Base-by-base conservation (phyloP, 37 sponge, comb jelly and placozoan genomes). In the Theonella swinhoei region DNA sequence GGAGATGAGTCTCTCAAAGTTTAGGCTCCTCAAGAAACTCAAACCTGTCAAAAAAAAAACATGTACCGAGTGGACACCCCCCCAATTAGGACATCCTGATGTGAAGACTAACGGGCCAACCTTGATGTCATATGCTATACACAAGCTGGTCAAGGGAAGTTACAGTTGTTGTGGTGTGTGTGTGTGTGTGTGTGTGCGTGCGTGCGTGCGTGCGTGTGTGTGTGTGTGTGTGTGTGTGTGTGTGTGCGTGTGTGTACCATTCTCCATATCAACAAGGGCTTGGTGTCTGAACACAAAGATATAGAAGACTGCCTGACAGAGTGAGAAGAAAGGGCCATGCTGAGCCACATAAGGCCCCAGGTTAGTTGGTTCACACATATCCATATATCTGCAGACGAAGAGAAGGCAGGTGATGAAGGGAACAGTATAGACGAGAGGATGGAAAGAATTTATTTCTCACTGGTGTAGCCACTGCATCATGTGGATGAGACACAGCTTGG, bases 301-400 rank as follows among this genome's bases (percentile, higher is more conserved):
- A 68, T 96, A 96, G 47, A 96, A 88, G 31, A 93, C 71, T 36
- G 91, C 85, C 73, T 95, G 94, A 64, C 85, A 89, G 26, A 90
- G 77, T 2, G 94, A 87, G 66, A 89, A 95, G 83, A 95, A 92
- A 5, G 81, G 77, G 1, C 83, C 75, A 35, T 95, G 92, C 24
- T 33, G 64, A 14, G 33, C 14, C 1, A 85, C 69, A 32, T 92
- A 89, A 0, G 93, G 80, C n/a, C 36, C 76, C 69, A 79, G 25
- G 24, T 65, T 43, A 0, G 70, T 77, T 0, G 59, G 62, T 64
- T 39, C 23, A 42, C 71, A 69, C 17, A 36, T 62, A 77, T 86
- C 88, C 26, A 91, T 71, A 67, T 91, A 91, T 43, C 91, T 91
- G 62, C 26, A 42, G 36, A 62, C 4, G 35, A n/a, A n/a, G n/a